Evolutionary conservation across 1,140 invertebrate species (phyloP).

Genomic region (Onthophagus taurus): DNA sequence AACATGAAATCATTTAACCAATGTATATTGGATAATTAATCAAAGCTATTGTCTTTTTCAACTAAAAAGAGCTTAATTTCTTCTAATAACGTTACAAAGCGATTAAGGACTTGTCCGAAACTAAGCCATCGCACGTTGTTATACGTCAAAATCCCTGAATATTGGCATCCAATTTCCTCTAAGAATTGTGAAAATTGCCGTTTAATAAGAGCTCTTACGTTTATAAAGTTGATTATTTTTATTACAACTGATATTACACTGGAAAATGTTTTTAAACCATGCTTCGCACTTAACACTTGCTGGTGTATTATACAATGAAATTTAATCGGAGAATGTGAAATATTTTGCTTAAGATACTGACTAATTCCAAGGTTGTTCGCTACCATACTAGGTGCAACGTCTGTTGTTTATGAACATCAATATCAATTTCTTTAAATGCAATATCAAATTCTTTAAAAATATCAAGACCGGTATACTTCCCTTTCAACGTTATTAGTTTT

Average conservation of each 20-base stretch:
- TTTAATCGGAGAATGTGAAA: conserved; percentile 7
- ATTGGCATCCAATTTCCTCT: conserved; percentile 12
- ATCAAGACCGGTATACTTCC: conserved; percentile 9
- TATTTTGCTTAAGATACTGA: conserved; percentile 11
- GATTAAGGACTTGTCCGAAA: conserved; percentile 9
- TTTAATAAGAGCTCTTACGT: conserved; percentile 12
- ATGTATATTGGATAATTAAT: conserved; percentile 5
- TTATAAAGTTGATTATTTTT: conserved; percentile 13
- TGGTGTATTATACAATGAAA: conserved; percentile 12
- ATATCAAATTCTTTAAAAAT: conserved; percentile 12
- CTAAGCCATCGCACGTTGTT: conserved; percentile 14
- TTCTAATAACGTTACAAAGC: conserved; percentile 12
- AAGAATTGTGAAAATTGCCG: conserved; percentile 15
- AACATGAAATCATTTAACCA: conserved; percentile 13
- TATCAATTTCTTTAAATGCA: conserved; percentile 11
- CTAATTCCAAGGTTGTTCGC: conserved; percentile 7
- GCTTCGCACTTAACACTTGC: conserved; percentile 7
- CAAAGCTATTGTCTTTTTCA: conserved; percentile 12
- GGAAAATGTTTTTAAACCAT: conserved; percentile 11
- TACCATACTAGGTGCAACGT: conserved; percentile 9
- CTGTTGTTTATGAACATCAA: conserved; percentile 9
- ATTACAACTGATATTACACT: conserved; percentile 15
- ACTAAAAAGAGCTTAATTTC: conserved; percentile 14
- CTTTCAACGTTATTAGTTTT: conserved; percentile 8
- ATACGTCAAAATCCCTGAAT: conserved; percentile 14